These are phyloP conservation scores for Rhinoderma darwinii DNA, from an alignment of 2,113 vertebrate species.

Conservation along the genomic window DNA sequence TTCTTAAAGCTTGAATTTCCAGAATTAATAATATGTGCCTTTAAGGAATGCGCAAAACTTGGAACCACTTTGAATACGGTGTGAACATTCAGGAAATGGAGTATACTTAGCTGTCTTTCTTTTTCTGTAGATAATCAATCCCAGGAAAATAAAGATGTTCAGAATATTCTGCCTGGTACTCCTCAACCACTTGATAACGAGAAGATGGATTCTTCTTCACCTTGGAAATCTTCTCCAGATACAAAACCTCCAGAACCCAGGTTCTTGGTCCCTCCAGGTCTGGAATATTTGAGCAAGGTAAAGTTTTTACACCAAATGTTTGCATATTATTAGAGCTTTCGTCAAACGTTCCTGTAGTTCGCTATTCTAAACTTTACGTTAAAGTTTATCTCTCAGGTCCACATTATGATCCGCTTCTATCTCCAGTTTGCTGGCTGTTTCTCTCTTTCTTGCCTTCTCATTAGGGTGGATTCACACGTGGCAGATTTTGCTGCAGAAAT, in stretches of 20 bases:
- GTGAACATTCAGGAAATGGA: neutral
- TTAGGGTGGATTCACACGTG: too few species aligned
- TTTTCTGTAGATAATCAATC: conserved; percentile 62
- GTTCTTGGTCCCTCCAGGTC: conserved; percentile 70
- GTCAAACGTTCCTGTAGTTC: neutral
- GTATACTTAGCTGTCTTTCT: neutral
- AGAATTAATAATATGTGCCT: too few species aligned
- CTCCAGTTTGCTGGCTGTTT: too few species aligned
- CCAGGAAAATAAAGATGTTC: conserved; percentile 55
- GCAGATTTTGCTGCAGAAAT: too few species aligned
- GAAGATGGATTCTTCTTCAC: conserved; percentile 26
- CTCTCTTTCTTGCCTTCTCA: too few species aligned
- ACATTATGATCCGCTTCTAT: too few species aligned
- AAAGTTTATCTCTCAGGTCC: neutral
- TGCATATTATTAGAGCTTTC: neutral
- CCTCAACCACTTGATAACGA: conserved; percentile 57
- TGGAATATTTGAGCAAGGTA: conserved; percentile 77
- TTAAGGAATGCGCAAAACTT: too few species aligned
- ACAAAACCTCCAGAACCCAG: neutral
- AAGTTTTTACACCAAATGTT: neutral
- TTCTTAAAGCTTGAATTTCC: too few species aligned
- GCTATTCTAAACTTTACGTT: neutral
- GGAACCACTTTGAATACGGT: too few species aligned
- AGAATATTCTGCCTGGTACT: conserved; percentile 69
- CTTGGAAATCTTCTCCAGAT: conserved; percentile 59